phyloP scores from a whole-genome alignment of 2,888 invertebrate genomes.

The Minunthozetes semirufus region DNA sequence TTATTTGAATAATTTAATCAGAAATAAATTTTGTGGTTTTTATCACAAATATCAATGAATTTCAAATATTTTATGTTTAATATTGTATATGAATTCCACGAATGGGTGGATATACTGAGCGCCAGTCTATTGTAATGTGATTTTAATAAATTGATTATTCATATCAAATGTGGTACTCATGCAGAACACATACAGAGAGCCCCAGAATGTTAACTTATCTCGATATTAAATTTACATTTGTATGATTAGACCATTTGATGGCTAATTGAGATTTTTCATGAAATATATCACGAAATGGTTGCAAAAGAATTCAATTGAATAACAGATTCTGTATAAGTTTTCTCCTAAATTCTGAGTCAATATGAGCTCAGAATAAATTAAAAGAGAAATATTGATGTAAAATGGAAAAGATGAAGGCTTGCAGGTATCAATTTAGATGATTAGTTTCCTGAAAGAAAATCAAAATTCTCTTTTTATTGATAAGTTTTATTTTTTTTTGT shows the following conservation, averaged over 20 bases:
- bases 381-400: neutral
- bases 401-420: neutral
- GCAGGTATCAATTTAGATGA: neutral
- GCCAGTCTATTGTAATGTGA: neutral
- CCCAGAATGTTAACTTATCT: neutral
- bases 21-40: no score
- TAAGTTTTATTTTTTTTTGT: no score
- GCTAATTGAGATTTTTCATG: neutral
- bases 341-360: no score
- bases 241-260: neutral
- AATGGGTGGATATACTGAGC: no score
- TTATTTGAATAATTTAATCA: no score
- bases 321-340: no score
- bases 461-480: no score
- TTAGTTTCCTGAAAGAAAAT: no score
- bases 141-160: conserved; percentile 20
- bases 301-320: no score
- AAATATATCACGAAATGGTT: no score
- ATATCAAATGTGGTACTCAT: neutral
- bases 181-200: neutral
- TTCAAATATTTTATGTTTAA: neutral
- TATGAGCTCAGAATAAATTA: neutral
- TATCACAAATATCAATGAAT: no score
- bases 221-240: neutral
- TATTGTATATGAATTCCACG: neutral